These are phyloP conservation scores for Drosophila affinis DNA, from an alignment of 2,888 invertebrate genomes.

Conservation along the genomic window DNA sequence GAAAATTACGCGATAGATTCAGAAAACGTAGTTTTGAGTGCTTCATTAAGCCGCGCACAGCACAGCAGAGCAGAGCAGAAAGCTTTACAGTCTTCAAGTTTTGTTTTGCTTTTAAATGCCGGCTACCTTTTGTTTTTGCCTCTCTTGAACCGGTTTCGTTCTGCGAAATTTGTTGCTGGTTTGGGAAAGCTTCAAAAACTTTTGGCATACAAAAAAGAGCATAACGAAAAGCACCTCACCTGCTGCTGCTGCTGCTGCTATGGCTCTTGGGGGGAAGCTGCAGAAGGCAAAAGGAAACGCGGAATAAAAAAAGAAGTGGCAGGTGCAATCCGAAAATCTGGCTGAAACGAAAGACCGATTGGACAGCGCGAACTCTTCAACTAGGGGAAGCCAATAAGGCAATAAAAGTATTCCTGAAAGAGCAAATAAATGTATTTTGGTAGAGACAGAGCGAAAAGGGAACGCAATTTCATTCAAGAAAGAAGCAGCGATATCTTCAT, in stretches of 20 bases:
- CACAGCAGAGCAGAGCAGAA: not conserved
- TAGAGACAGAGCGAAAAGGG: not conserved
- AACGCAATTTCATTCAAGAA: not conserved
- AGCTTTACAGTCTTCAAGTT: constrained; percentile 10
- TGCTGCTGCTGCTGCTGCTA: constrained; percentile 22
- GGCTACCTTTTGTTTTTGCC: constrained; percentile 8
- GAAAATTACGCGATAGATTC: constrained; percentile 34
- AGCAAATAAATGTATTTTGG: not conserved
- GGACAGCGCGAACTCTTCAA: constrained; percentile 1
- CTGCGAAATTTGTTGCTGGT: constrained; percentile 13
- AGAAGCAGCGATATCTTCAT: not conserved
- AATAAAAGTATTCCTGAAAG: not conserved
- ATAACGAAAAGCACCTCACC: constrained; percentile 38
- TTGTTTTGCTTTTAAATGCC: constrained; percentile 23
- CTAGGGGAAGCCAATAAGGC: not conserved
- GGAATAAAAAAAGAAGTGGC: constrained; percentile 1
- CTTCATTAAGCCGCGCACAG: constrained; percentile 25
- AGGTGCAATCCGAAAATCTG: constrained; percentile 17
- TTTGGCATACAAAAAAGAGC: constrained; percentile 21
- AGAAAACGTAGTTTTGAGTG: constrained; percentile 18
- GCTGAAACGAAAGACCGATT: not conserved
- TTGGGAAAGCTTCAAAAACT: constrained; percentile 9
- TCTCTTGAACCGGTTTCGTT: constrained; percentile 38
- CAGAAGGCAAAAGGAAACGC: constrained; percentile 11
- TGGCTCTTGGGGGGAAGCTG: constrained; percentile 16